phyloP scores from a whole-genome alignment of 2,888 invertebrate genomes.

The Eupithecia inturbata region DNA sequence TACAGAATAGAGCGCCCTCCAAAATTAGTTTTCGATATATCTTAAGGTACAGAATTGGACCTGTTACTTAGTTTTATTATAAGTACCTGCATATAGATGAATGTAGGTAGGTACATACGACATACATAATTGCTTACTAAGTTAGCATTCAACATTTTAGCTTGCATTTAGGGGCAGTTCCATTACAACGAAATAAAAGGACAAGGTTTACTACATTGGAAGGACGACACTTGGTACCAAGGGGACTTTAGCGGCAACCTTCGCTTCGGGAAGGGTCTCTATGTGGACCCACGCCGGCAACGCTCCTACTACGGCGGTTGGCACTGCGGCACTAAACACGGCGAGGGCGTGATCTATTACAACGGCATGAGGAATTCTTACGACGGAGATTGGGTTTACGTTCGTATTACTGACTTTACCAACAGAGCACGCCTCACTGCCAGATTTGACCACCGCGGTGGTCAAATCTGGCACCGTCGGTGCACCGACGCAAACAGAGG shows the following conservation, averaged over 20 bases:
- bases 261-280: slow-evolving; percentile 82
- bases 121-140: neutral
- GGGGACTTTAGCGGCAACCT: slow-evolving; percentile 84
- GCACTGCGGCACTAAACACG: slow-evolving; percentile 77
- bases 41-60: too few relatives aligned
- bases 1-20: too few relatives aligned
- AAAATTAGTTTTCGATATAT: too few relatives aligned
- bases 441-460: too few relatives aligned
- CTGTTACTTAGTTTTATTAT: too few relatives aligned
- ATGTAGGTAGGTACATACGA: too few relatives aligned
- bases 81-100: too few relatives aligned
- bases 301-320: slow-evolving; percentile 76
- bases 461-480: neutral
- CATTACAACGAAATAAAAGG: slow-evolving; percentile 82
- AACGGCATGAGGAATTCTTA: slow-evolving; percentile 66
- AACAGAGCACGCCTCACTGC: neutral
- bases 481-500: too few relatives aligned
- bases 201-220: slow-evolving; percentile 81
- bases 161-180: slow-evolving; percentile 81
- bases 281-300: slow-evolving; percentile 71
- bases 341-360: slow-evolving; percentile 69
- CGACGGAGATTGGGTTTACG: slow-evolving; percentile 72
- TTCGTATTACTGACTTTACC: slow-evolving; percentile 49
- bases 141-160: neutral
- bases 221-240: slow-evolving; percentile 83